Conservation (phyloP, 2,888 invertebrate genomes). For the Cantharis rustica region DNA sequence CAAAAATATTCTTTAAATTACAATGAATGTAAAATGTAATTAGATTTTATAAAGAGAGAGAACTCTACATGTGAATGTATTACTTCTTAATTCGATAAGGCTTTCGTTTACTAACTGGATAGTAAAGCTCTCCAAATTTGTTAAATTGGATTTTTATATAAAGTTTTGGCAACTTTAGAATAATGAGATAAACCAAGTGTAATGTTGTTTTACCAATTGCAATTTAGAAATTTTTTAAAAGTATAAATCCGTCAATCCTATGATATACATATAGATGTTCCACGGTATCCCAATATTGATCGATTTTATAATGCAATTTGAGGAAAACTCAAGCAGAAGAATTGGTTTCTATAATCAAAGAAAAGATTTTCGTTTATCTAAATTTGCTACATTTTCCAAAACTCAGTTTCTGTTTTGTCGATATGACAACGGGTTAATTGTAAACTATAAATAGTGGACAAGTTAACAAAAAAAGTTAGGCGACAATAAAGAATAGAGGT, state of each 20-base stretch:
- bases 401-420: neutral
- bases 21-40: constrained; percentile 14
- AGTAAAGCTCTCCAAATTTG: neutral
- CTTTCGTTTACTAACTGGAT: neutral
- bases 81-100: neutral
- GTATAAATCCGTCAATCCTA: neutral
- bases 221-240: neutral
- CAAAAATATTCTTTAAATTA: constrained; percentile 12
- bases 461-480: neutral
- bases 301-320: neutral
- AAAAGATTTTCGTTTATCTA: neutral
- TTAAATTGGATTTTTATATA: neutral
- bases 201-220: neutral
- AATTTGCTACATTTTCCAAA: neutral
- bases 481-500: neutral
- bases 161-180: neutral
- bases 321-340: neutral
- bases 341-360: neutral
- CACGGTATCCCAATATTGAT: neutral
- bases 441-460: neutral
- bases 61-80: neutral
- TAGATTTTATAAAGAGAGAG: constrained; percentile 1
- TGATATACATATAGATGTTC: neutral
- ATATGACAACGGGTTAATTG: neutral
- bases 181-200: neutral